Percentiles rank a stretch among this genome's conserved stretches.
Evolutionary conservation across 2,113 vertebrate species (phyloP).

Genomic region (Pristiophorus japonicus): DNA sequence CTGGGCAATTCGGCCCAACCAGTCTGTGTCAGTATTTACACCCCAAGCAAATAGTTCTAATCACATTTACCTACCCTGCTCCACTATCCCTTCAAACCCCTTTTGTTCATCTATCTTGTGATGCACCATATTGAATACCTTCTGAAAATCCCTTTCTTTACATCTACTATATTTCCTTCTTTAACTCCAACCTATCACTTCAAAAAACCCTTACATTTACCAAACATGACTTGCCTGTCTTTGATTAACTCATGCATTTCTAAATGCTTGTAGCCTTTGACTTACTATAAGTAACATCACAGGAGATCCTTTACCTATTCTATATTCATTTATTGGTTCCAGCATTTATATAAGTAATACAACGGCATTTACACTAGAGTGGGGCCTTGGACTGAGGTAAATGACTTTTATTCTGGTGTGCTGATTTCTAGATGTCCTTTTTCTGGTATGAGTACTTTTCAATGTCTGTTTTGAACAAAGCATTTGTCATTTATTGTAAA

Average conservation of each 20-base stretch:
- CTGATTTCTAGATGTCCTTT: background rate
- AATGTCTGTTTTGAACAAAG: background rate
- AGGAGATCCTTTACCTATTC: background rate
- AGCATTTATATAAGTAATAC: background rate
- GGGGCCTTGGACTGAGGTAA: background rate
- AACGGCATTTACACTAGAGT: background rate
- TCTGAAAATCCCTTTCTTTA: no score
- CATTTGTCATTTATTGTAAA: background rate
- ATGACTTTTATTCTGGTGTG: background rate
- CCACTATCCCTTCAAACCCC: background rate
- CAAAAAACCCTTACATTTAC: background rate
- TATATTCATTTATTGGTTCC: background rate
- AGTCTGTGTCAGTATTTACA: background rate
- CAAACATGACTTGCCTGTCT: no score
- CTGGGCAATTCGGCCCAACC: background rate
- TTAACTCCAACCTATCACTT: background rate
- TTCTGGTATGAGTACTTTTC: background rate
- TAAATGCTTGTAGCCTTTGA: background rate
- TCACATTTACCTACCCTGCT: background rate
- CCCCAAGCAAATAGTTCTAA: background rate
- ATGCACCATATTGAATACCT: no score
- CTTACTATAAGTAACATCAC: background rate
- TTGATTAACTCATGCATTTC: no score
- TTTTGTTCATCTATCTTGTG: background rate
- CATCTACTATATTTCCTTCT: background rate